Evolutionary conservation across 2,888 invertebrate genomes (phyloP).

Genomic region (Conus canariensis): DNA sequence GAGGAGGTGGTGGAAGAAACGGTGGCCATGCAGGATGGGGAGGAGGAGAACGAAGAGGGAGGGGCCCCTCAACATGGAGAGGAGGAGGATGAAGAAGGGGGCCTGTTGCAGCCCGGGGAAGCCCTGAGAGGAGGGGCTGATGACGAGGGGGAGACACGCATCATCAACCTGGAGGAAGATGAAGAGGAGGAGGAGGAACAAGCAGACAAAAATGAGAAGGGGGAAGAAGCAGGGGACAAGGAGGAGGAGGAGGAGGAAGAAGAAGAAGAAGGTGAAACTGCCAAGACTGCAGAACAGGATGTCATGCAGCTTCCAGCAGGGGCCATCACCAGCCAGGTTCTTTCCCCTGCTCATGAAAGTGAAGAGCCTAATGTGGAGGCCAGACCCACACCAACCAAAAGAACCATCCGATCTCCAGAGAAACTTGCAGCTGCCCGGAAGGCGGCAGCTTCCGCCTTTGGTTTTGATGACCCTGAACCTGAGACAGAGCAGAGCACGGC

Average conservation of each 20-base stretch:
- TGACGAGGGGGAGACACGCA: constrained; percentile 48
- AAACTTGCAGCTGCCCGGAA: constrained; percentile 52
- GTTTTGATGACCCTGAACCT: constrained; percentile 52
- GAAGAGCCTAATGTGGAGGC: constrained; percentile 44
- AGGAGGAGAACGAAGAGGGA: constrained; percentile 19
- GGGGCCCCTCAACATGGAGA: constrained; percentile 1
- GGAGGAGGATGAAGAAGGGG: constrained; percentile 37
- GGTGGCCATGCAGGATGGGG: constrained; percentile 7
- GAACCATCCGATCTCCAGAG: constrained; percentile 51
- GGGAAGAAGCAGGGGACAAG: constrained; percentile 33
- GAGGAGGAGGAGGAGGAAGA: constrained; percentile 45
- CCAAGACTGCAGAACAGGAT: constrained; percentile 29
- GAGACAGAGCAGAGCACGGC: constrained; percentile 43
- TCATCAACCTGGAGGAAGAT: constrained; percentile 51
- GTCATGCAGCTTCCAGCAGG: constrained; percentile 52
- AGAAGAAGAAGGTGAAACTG: constrained; percentile 18
- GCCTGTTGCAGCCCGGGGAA: constrained; percentile 41
- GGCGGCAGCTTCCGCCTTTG: constrained; percentile 53
- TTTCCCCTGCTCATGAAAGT: constrained; percentile 47
- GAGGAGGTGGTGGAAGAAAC: constrained; percentile 39
- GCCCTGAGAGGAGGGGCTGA: constrained; percentile 38
- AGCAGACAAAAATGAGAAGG: constrained; percentile 11
- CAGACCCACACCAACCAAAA: constrained; percentile 36
- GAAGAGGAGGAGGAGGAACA: constrained; percentile 47
- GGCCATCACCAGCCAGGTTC: constrained; percentile 47